Base-by-base conservation (phyloP, 1,140 invertebrate genomes). In the Temnothorax longispinosus region DNA sequence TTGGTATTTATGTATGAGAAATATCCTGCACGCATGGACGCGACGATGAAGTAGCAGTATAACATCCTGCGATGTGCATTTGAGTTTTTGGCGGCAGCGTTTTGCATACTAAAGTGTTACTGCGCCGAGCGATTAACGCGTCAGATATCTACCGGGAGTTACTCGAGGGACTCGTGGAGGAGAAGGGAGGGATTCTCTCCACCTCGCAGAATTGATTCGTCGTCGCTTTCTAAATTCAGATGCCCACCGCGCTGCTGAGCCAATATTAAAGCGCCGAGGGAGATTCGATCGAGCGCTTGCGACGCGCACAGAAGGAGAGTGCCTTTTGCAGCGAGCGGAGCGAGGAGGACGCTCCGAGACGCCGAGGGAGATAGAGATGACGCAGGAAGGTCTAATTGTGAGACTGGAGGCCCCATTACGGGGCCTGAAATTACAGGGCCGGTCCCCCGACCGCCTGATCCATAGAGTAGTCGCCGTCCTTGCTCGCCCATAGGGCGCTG, bases 381-480 rank as follows among this genome's bases (percentile, higher is more conserved):
- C 89, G 89, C 87, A 90, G 91, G 92, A 93, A 93, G 92, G 91
- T 93, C 92, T 94, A 94, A 95, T 94, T 94, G 94, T 91, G 90
- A 92, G 86, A 92, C 86, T 88, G 88, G 82, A 87, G 86, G 81
- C 76, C 88, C 92, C 91, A 94, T 94, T 94, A 94, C 89, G 64
- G 87, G 88, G 72, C 77, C 86, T 88, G 76, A 95, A 95, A 95
- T 95, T 95, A 95, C 92, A 94, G 93, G 94, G 92, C 90, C 90
- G 87, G 76, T 76, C 82, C 82, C 80, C 89, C 85, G 90, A 87
- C 77, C 86, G 89, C 87, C 58, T 58, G 72, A 77, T 86, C 87
- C 86, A 89, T 91, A 91, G 88, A 89, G 67, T 32, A 86, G 74
- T 60, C 77, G 27, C 75, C 81, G 65, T 89, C 85, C 86, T 85